Evolutionary conservation across 1,140 invertebrate genomes (phyloP), one percentile per base, ranked within the genome.

Genomic region (Papilio aristodemus): DNA sequence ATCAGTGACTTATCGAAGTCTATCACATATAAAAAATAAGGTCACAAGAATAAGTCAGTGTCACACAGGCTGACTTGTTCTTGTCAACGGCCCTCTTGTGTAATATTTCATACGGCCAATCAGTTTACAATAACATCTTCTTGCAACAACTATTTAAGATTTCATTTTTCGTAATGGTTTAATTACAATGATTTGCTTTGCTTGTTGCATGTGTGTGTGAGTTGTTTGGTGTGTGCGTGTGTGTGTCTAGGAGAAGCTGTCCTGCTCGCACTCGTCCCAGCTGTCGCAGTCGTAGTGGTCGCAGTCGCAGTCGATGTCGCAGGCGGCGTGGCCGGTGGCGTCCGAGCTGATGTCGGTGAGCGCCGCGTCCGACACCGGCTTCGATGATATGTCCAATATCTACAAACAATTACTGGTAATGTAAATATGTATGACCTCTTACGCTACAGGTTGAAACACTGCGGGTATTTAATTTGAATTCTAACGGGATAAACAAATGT

Each of bases 251-350:
- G 91, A 92, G 76, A 92, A 90, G 80, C 91, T 91, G 71, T 92
- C 91, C 81, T 92, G 91, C 74, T 92, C 91, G 79, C 91, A 92
- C 82, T 92, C 91, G 78, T 91, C 90, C 91, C 90, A 92, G 78
- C 88, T 91, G 76, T 92, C 90, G 76, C 89, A 92, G 63, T 91
- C 90, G 78, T 92, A 92, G 41, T 87, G 90, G 71, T 92, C 91
- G 74, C 84, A 87, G 68, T 92, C 91, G 74, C 90, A 91, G 80
- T 92, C 91, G 70, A 92, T 92, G 72, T 92, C 91, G 73, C 91
- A 92, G 22, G 91, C 91, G 8, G 91, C 90, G 76, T 91, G 89
- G 5, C 91, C 91, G 0, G 91, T 92, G 63, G 91, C 91, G 76
- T 92, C 91, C 11, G 91, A 92, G 43, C 91, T 92, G 17, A 92